Base-by-base conservation (phyloP, 2,888 invertebrate species). In the Desoria tigrina region DNA sequence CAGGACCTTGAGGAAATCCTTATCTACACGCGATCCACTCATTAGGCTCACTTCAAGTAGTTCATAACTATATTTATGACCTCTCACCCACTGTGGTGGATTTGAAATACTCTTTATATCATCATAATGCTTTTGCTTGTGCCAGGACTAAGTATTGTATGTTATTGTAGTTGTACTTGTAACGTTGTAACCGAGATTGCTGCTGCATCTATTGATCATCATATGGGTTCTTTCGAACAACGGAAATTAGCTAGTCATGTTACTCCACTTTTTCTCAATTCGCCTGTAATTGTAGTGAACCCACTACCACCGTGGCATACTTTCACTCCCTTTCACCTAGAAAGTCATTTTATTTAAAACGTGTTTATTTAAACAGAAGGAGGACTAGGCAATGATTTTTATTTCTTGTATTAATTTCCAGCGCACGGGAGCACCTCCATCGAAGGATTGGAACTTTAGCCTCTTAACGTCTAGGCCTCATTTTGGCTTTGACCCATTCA, bases 1-100 rank as follows among this genome's bases (percentile, higher is more conserved):
- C 61, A 68, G 66, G 76, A 76, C 76, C 76, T 76, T 76, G 76
- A 74, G 53, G 69, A 69, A 71, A 69, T 60, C 62, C 63, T 72
- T 72, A 74, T 75, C 74, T 73, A 73, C 76, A 76, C 74, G 76
- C 76, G 69, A 76, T 74, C 72, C 63, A 60, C 76, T 75, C 75
- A 76, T 76, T 75, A 69, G 73, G 75, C 68, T 64, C 76, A 74
- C 63, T 70, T 69, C 60, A 61, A 51, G 62, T 57, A 45, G 39
- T 63, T 42, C 65, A 54, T 42, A 59, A 60, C 62, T n/a, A 37
- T 26, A 27, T 32, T 55, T 55, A 32, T 45, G 51, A 51, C 51
- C 51, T 51, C 51, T 51, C 56, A 26, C 59, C 59, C 55, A 61
- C 59, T 68, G 61, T 60, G 28, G 42, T 45, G 21, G 24, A 49